phyloP scores from a whole-genome alignment of 2,797 vertebrate species.

The Pempheris klunzingeri region DNA sequence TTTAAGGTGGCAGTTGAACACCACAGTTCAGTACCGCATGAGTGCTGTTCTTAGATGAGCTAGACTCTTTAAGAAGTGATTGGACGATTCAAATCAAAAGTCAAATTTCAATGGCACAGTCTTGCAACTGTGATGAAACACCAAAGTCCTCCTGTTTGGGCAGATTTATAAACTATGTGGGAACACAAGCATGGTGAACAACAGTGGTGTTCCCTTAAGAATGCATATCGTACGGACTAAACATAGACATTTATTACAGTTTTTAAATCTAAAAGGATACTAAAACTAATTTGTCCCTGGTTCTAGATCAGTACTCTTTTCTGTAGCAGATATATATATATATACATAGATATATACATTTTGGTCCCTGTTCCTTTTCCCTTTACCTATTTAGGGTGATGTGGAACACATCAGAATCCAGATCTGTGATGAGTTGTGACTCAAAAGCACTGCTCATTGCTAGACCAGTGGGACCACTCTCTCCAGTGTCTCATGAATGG shows the following conservation, averaged over 20 bases:
- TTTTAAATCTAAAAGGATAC: constrained; percentile 23
- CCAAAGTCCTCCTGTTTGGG: neutral
- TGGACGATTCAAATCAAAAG: neutral
- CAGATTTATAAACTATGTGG: neutral
- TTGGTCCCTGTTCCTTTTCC: constrained; percentile 17
- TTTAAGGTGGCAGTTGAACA: constrained; percentile 1
- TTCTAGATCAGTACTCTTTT: constrained; percentile 28
- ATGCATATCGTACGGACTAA: constrained; percentile 5
- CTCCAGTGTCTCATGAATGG: constrained; percentile 42
- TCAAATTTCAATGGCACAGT: constrained; percentile 4
- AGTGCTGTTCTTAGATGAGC: constrained; percentile 13
- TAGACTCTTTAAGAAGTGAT: neutral
- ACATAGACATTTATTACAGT: constrained; percentile 1
- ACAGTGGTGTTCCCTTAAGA: constrained; percentile 30
- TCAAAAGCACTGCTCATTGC: constrained; percentile 21
- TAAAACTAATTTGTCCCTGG: constrained; percentile 6
- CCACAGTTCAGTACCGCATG: neutral
- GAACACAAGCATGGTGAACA: neutral
- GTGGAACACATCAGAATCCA: constrained; percentile 30
- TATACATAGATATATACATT: neutral
- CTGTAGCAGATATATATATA: constrained; percentile 17
- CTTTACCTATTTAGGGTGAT: constrained; percentile 7
- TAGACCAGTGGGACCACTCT: constrained; percentile 49
- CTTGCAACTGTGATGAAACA: neutral
- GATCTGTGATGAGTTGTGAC: constrained; percentile 25